Evolutionary conservation across 2,888 invertebrate genomes (phyloP), one percentile per base, ranked within the genome.

Genomic region (Cataglyphis albicans): DNA sequence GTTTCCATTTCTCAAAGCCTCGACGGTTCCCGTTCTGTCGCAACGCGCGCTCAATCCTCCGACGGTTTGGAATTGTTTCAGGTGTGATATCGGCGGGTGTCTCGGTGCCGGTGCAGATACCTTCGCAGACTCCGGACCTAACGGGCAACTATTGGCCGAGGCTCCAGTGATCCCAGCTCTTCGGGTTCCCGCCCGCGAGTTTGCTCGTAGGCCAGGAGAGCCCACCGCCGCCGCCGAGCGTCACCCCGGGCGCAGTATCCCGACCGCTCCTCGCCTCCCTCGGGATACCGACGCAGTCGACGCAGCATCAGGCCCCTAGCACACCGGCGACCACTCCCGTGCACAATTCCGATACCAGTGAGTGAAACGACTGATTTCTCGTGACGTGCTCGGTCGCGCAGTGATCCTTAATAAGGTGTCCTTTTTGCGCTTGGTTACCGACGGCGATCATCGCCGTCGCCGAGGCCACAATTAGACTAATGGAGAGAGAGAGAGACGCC

Each of bases 61-160:
- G 78, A 32, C 18, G 59, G 38, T 32, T 80, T 10, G 12, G 12
- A 44, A 80, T 7, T 84, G 80, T 91, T 90, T 18, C 87, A 98
- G 98, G 98, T 94, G 98, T 98, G 92, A 98, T 98, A 96, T 98
- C 98, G 84, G 98, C 98, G 84, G 98, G 98, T 38, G 98, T 98
- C 74, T 98, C 98, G 85, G 98, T 98, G 76, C 98, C 98, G 68
- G 98, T 98, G 86, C 98, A 98, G 96, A 98, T 98, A 93, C 98
- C 98, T 74, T 98, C 98, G 91, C 97, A 98, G 95, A 96, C 96
- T 91, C 96, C 97, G 87, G 98, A 97, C 95, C 96, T 97, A 94
- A 96, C 97, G 90, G 95, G 96, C 85, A 98, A 97, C 96, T 98
- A 98, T 95, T 98, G 98, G 98, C 98, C 98, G 55, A 96, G 98